Evolutionary conservation across 2,888 invertebrate genomes (phyloP).

Genomic region (Polydesmus complanatus): DNA sequence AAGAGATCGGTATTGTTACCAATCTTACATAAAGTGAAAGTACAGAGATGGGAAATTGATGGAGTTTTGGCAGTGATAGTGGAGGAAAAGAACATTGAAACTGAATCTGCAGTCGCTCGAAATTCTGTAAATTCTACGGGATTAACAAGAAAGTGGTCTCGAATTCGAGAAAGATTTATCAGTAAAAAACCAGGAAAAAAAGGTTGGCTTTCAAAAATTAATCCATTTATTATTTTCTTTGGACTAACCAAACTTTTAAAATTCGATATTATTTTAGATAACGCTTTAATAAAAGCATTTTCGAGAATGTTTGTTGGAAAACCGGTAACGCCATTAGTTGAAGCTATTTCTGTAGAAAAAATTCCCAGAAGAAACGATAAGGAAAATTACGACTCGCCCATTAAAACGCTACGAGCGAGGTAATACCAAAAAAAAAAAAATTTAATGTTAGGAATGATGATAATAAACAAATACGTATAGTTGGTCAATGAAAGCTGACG

Average conservation of each 20-base stretch:
- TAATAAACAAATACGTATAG: neutral
- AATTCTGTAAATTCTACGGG: neutral
- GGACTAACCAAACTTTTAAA: neutral
- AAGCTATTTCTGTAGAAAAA: too few relatives aligned
- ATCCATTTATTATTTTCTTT: too few relatives aligned
- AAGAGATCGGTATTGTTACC: slow-evolving; percentile 2
- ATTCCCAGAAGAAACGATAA: too few relatives aligned
- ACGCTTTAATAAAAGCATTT: neutral
- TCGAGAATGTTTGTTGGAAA: neutral
- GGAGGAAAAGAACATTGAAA: neutral
- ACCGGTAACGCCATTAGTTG: too few relatives aligned
- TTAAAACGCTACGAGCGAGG: too few relatives aligned
- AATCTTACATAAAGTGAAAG: slow-evolving; percentile 1
- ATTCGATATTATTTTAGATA: neutral
- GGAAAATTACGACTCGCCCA: too few relatives aligned
- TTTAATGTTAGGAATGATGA: too few relatives aligned
- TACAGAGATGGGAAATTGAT: slow-evolving; percentile 5
- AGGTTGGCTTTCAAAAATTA: too few relatives aligned
- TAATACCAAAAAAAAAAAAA: too few relatives aligned
- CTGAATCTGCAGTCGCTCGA: neutral
- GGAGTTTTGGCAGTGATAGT: slow-evolving; percentile 1
- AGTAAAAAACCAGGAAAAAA: neutral
- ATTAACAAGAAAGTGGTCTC: neutral
- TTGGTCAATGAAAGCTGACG: neutral
- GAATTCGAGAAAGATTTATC: neutral